Percentiles rank a stretch among this genome's conserved stretches.
Conservation (phyloP, 2,888 invertebrate genomes). For the Escarpia spicata region DNA sequence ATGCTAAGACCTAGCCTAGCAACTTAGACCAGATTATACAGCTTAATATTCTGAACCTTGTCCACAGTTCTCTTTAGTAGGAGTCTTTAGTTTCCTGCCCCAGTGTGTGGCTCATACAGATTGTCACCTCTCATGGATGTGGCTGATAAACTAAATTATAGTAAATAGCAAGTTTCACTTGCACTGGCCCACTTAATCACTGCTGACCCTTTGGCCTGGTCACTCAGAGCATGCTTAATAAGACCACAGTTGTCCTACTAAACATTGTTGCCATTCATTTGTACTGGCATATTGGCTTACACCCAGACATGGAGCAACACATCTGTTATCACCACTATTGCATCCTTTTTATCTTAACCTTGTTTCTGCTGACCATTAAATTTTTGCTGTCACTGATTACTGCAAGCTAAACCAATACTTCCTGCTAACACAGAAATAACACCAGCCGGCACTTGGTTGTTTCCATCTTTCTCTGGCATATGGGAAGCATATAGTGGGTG, state of each 20-base stretch:
- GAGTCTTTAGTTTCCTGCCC: background rate
- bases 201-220: background rate
- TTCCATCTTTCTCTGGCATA: too few relatives aligned
- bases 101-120: background rate
- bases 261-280: background rate
- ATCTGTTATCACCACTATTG: too few relatives aligned
- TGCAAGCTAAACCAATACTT: too few relatives aligned
- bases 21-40: background rate
- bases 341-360: too few relatives aligned
- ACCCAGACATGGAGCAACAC: too few relatives aligned
- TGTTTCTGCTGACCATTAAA: too few relatives aligned
- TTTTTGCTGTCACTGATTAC: too few relatives aligned
- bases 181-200: background rate
- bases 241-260: conserved; percentile 8
- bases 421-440: too few relatives aligned
- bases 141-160: background rate
- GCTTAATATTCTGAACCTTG: background rate
- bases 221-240: background rate
- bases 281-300: background rate
- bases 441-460: too few relatives aligned
- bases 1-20: background rate
- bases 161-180: background rate
- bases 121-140: background rate
- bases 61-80: background rate
- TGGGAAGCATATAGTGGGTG: too few relatives aligned